Conservation (phyloP, 1,140 invertebrate genomes). For the Fopius arisanus region DNA sequence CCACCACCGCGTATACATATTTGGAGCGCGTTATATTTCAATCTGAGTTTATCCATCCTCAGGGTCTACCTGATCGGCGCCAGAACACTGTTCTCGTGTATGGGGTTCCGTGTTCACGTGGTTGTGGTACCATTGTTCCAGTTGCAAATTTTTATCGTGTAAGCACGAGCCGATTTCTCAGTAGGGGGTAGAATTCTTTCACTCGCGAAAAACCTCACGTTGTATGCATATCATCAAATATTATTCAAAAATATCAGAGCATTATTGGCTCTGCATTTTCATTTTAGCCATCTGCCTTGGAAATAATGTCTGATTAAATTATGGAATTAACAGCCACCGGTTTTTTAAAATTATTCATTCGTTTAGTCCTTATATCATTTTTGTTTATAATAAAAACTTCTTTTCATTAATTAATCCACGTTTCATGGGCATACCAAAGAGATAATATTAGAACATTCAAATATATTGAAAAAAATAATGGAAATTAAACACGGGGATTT, state of each 20-base stretch:
- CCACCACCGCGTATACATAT: conserved; percentile 42
- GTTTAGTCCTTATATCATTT: too few species aligned
- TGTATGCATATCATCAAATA: neutral
- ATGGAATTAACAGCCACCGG: too few species aligned
- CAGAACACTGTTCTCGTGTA: conserved; percentile 45
- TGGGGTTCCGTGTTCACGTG: neutral
- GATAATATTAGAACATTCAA: too few species aligned
- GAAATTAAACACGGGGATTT: too few species aligned
- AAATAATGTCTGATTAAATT: too few species aligned
- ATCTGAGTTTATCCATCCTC: conserved; percentile 43
- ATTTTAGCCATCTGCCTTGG: too few species aligned
- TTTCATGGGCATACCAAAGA: too few species aligned
- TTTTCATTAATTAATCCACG: too few species aligned
- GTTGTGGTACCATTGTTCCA: conserved; percentile 54
- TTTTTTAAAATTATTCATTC: too few species aligned
- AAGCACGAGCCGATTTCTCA: conserved; percentile 42
- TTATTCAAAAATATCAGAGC: neutral
- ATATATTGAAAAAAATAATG: too few species aligned
- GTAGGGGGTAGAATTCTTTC: conserved; percentile 41
- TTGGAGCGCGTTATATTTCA: conserved; percentile 59
- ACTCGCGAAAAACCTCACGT: neutral
- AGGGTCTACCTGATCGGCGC: conserved; percentile 53
- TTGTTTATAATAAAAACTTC: too few species aligned
- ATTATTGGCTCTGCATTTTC: too few species aligned
- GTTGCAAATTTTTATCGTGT: conserved; percentile 62